Conservation (phyloP, 1,140 invertebrate species). For the Galleria mellonella region DNA sequence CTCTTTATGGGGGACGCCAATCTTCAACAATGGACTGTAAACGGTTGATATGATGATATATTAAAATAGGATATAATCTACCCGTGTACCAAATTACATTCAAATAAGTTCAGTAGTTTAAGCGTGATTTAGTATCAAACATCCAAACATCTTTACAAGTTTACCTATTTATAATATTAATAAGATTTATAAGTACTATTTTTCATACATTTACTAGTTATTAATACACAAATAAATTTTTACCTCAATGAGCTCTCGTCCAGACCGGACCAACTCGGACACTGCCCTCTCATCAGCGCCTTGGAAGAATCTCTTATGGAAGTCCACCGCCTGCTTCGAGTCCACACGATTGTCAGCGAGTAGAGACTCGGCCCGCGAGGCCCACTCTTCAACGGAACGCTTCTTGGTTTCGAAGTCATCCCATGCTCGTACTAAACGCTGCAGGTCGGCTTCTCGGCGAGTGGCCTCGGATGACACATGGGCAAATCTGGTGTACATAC, state of each 20-base stretch:
- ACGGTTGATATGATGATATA: too few species aligned
- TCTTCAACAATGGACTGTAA: too few species aligned
- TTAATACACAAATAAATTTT: background rate
- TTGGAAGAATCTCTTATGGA: constrained; percentile 89
- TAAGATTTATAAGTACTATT: too few species aligned
- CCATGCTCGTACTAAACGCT: constrained; percentile 88
- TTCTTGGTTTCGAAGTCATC: constrained; percentile 88
- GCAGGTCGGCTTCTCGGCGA: constrained; percentile 86
- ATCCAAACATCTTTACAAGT: too few species aligned
- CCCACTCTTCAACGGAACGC: constrained; percentile 88
- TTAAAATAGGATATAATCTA: too few species aligned
- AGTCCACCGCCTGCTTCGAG: constrained; percentile 86
- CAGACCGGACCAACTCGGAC: constrained; percentile 85
- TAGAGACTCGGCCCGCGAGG: constrained; percentile 87
- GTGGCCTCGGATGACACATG: constrained; percentile 83
- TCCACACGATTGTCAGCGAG: constrained; percentile 88
- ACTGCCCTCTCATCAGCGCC: constrained; percentile 89
- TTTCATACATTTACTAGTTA: too few species aligned
- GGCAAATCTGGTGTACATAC: constrained; percentile 77
- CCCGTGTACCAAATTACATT: too few species aligned
- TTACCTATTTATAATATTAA: too few species aligned
- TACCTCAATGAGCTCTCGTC: constrained; percentile 83
- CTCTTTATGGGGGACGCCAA: too few species aligned
- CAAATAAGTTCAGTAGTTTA: too few species aligned
- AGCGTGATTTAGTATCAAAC: too few species aligned